A percentile compares a stretch with the other conserved stretches of the same genome.
Conservation (phyloP, 2,888 invertebrate species). For the Entomobrya multifasciata region DNA sequence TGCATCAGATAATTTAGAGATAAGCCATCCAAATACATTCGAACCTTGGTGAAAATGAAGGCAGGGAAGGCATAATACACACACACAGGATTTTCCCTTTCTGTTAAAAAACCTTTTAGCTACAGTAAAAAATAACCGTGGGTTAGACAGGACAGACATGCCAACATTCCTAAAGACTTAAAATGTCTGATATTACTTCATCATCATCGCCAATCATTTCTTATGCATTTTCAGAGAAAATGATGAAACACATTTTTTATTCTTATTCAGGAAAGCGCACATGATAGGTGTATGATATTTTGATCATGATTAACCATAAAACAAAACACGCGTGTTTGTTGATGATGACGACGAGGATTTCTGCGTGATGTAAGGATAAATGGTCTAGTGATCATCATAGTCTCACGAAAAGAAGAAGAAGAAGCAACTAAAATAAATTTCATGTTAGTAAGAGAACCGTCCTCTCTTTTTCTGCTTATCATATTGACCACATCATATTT, state of each 20-base stretch:
- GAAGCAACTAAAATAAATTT: background rate
- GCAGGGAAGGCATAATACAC: too few relatives aligned
- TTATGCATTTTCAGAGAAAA: background rate
- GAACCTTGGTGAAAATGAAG: too few relatives aligned
- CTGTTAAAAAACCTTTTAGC: too few relatives aligned
- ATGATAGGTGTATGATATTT: background rate
- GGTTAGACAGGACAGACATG: too few relatives aligned
- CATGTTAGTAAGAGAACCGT: background rate
- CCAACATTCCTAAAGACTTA: too few relatives aligned
- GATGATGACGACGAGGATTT: background rate
- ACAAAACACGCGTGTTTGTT: too few relatives aligned
- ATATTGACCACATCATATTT: background rate
- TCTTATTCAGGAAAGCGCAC: too few relatives aligned
- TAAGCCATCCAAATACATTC: too few relatives aligned
- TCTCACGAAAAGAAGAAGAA: conserved; percentile 7
- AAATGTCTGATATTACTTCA: background rate
- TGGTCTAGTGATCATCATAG: background rate
- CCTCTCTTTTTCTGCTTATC: background rate
- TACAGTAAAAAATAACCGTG: too few relatives aligned
- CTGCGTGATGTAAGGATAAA: background rate
- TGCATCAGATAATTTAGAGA: too few relatives aligned
- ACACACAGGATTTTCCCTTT: background rate
- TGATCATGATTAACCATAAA: background rate
- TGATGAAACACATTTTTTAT: too few relatives aligned
- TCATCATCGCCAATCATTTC: background rate